phyloP scores from a whole-genome alignment of 2,888 invertebrate species.

The Maniola hyperantus region DNA sequence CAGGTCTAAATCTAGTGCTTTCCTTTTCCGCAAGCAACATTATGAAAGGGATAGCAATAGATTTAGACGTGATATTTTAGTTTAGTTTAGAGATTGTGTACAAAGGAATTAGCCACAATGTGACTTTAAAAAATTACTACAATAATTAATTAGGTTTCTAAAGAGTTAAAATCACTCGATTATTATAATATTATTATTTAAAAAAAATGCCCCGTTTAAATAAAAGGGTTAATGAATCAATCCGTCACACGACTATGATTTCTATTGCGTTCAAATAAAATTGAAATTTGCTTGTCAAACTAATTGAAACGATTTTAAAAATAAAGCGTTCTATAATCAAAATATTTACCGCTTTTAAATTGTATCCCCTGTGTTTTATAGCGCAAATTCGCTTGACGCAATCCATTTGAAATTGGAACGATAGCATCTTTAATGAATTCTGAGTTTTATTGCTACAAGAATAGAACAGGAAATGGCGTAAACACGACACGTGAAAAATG shows the following conservation, averaged over 20 bases:
- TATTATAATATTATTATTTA: too few relatives aligned
- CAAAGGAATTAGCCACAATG: too few relatives aligned
- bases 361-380: constrained; percentile 37
- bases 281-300: constrained; percentile 25
- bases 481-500: constrained; percentile 63
- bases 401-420: constrained; percentile 46
- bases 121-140: too few relatives aligned
- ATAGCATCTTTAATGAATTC: constrained; percentile 59
- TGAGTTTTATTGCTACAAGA: constrained; percentile 69
- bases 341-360: constrained; percentile 35
- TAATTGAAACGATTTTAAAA: constrained; percentile 21
- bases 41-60: too few relatives aligned
- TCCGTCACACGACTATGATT: constrained; percentile 8
- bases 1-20: too few relatives aligned
- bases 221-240: not conserved
- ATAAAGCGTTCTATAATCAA: constrained; percentile 25
- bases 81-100: too few relatives aligned
- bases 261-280: constrained; percentile 1
- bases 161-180: too few relatives aligned
- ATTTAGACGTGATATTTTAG: too few relatives aligned
- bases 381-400: constrained; percentile 36
- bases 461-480: constrained; percentile 74
- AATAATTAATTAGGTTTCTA: too few relatives aligned
- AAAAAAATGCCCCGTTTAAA: too few relatives aligned
- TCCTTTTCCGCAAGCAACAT: too few relatives aligned